A percentile compares a stretch with the other conserved stretches of the same genome.
These are phyloP conservation scores for Noctua fimbriata DNA, from an alignment of 2,888 invertebrate species.

Conservation along the genomic window DNA sequence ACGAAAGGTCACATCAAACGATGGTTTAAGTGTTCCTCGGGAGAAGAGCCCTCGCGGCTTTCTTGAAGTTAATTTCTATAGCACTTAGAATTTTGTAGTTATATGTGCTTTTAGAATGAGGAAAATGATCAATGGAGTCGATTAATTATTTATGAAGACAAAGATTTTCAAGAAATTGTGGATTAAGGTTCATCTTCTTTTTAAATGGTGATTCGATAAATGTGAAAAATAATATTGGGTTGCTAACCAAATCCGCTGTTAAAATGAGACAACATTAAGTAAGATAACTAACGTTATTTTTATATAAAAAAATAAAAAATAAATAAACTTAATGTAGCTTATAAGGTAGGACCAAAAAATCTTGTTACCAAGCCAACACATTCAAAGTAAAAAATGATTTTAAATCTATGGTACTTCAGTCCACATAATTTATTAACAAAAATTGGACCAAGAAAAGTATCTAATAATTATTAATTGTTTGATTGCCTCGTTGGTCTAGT, in stretches of 20 bases:
- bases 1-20: slow-evolving; percentile 44
- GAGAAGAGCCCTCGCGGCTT: neutral
- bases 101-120: slow-evolving; percentile 7
- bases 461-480: too few relatives aligned
- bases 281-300: too few relatives aligned
- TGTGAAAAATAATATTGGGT: neutral
- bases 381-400: too few relatives aligned
- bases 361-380: neutral
- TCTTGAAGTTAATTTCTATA: slow-evolving; percentile 31
- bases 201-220: neutral
- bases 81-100: slow-evolving; percentile 8
- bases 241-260: neutral
- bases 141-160: neutral
- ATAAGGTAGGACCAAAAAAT: neutral
- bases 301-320: too few relatives aligned
- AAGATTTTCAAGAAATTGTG: neutral
- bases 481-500: too few relatives aligned
- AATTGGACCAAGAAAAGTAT: too few relatives aligned
- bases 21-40: slow-evolving; percentile 16
- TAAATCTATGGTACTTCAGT: too few relatives aligned
- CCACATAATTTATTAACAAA: too few relatives aligned
- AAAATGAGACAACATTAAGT: neutral
- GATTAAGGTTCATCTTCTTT: neutral
- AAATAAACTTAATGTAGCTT: neutral
- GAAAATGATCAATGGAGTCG: slow-evolving; percentile 5